A percentile compares a stretch with the other conserved stretches of the same genome.
Conservation (phyloP, 2,797 vertebrate genomes). For the Tragopan temminckii region DNA sequence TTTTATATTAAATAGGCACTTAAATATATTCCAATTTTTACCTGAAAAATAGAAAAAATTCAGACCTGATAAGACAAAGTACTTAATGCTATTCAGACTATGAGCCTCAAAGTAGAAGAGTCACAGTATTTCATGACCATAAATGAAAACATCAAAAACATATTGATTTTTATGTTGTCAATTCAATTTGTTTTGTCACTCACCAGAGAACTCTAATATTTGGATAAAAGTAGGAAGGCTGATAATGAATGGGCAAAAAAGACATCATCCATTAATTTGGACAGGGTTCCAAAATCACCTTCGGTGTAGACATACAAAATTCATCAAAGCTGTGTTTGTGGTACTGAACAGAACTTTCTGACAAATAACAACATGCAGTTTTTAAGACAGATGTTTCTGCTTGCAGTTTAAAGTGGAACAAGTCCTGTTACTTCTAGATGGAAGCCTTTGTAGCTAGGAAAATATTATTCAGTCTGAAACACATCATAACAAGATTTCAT, state of each 20-base stretch:
- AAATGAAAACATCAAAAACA: slow-evolving; percentile 82
- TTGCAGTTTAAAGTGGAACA: slow-evolving; percentile 57
- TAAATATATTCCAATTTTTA: neutral
- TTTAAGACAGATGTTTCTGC: slow-evolving; percentile 62
- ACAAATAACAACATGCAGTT: slow-evolving; percentile 8
- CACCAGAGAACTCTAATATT: slow-evolving; percentile 38
- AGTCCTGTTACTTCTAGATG: neutral
- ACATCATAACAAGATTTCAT: slow-evolving; percentile 1
- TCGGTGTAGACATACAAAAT: slow-evolving; percentile 45
- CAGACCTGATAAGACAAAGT: neutral
- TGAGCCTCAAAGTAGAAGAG: slow-evolving; percentile 39
- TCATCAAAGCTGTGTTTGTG: slow-evolving; percentile 45
- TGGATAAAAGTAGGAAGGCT: slow-evolving; percentile 22
- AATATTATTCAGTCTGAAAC: neutral
- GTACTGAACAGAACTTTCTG: slow-evolving; percentile 60
- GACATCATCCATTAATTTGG: slow-evolving; percentile 70
- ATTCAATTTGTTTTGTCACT: slow-evolving; percentile 76
- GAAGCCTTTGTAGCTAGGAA: neutral
- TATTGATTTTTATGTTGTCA: slow-evolving; percentile 68
- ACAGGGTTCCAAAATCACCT: slow-evolving; percentile 47
- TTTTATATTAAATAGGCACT: neutral
- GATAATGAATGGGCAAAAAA: slow-evolving; percentile 49
- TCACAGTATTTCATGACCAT: slow-evolving; percentile 60
- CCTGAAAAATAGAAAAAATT: neutral
- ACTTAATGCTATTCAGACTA: neutral